Evolutionary conservation across 2,888 invertebrate species (phyloP).

Genomic region (Pollenia angustigena): DNA sequence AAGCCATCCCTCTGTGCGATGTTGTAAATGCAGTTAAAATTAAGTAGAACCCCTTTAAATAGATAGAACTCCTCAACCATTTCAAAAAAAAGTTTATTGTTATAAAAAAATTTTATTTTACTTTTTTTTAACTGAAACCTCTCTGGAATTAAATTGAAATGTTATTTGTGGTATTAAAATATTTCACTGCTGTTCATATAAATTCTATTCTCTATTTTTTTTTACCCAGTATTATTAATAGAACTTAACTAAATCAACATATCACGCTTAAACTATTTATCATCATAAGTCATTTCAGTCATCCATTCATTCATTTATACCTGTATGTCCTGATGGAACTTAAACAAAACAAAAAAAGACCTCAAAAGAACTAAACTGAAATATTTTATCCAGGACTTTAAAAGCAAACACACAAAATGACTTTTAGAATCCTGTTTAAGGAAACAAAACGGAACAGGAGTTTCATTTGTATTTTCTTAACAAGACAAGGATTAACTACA

Average conservation of each 20-base stretch:
- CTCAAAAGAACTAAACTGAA: slow-evolving; percentile 44
- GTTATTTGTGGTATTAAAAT: slow-evolving; percentile 50
- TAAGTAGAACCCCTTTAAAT: background rate
- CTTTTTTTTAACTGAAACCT: background rate
- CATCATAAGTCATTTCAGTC: slow-evolving; percentile 83
- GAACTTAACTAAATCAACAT: slow-evolving; percentile 75
- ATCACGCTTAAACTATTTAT: slow-evolving; percentile 82
- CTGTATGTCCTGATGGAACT: slow-evolving; percentile 54
- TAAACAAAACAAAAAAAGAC: background rate
- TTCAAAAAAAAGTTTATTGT: background rate
- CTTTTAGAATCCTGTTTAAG: slow-evolving; percentile 60
- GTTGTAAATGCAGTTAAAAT: too few species aligned
- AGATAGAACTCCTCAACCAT: background rate
- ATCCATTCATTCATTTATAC: slow-evolving; percentile 60
- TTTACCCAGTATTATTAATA: slow-evolving; percentile 52
- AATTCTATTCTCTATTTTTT: background rate
- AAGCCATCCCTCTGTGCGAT: too few species aligned
- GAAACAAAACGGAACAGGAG: slow-evolving; percentile 46
- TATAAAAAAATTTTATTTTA: background rate
- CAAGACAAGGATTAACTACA: slow-evolving; percentile 71
- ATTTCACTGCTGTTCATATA: slow-evolving; percentile 3
- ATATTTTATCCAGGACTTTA: slow-evolving; percentile 53
- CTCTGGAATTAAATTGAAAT: slow-evolving; percentile 53
- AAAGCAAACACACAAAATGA: slow-evolving; percentile 35
- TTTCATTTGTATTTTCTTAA: slow-evolving; percentile 50